These are phyloP conservation scores for Chloromyia formosa DNA, from an alignment of 2,888 invertebrate species.

Conservation along the genomic window DNA sequence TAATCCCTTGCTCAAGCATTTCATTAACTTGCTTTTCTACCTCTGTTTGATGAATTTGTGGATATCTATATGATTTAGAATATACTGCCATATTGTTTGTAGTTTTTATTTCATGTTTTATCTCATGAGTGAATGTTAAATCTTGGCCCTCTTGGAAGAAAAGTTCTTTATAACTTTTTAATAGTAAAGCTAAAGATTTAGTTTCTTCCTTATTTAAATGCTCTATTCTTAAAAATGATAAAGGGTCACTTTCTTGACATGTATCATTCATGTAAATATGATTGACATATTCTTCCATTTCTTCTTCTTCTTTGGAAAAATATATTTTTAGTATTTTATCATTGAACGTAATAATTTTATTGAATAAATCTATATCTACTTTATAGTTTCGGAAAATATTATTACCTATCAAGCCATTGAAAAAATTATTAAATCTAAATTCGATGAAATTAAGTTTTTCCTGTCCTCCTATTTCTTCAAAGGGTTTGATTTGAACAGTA, in stretches of 20 bases:
- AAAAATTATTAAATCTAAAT: constrained; percentile 13
- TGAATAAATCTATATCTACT: background rate
- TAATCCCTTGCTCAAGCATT: constrained; percentile 30
- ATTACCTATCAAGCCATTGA: constrained; percentile 30
- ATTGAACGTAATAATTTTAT: constrained; percentile 10
- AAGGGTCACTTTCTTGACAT: background rate
- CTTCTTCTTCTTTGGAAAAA: constrained; percentile 6
- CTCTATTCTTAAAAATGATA: background rate
- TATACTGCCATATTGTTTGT: constrained; percentile 14
- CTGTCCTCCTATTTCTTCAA: constrained; percentile 1
- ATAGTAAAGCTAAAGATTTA: background rate
- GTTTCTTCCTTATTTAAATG: constrained; percentile 20
- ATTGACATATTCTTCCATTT: background rate
- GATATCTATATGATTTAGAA: constrained; percentile 33
- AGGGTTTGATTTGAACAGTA: constrained; percentile 17
- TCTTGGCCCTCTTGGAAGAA: constrained; percentile 26
- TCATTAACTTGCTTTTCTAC: constrained; percentile 30
- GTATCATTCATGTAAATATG: background rate
- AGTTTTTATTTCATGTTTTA: constrained; percentile 34
- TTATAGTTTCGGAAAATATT: background rate
- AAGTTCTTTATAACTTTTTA: background rate
- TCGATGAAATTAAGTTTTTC: constrained; percentile 10
- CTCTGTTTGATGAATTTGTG: constrained; percentile 15
- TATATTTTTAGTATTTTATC: background rate
- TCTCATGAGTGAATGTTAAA: constrained; percentile 34